phyloP scores from a whole-genome alignment of 1,140 invertebrate genomes.

The Drosophila pandora region DNA sequence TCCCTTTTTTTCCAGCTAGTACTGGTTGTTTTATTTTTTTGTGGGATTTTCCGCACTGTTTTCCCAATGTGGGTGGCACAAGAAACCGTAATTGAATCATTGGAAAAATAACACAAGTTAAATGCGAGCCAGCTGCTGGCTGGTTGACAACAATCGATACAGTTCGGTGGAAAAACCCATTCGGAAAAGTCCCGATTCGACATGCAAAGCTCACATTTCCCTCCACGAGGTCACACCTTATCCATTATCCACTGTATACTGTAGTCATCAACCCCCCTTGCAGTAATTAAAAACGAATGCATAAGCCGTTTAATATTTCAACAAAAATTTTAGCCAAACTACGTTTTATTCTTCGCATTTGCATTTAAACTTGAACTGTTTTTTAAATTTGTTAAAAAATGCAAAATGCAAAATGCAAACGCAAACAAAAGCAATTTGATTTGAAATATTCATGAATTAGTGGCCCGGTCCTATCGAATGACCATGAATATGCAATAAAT shows the following conservation, averaged over 20 bases:
- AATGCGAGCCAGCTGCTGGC: slow-evolving; percentile 27
- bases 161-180: slow-evolving; percentile 29
- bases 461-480: slow-evolving; percentile 27
- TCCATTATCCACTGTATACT: slow-evolving; percentile 15
- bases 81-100: slow-evolving; percentile 72
- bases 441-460: slow-evolving; percentile 73
- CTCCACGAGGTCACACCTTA: slow-evolving; percentile 39
- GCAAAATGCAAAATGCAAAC: slow-evolving; percentile 38
- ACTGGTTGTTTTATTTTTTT: slow-evolving; percentile 21
- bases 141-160: slow-evolving; percentile 25
- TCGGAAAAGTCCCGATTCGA: slow-evolving; percentile 39
- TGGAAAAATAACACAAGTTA: slow-evolving; percentile 58
- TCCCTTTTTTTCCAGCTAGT: slow-evolving; percentile 39
- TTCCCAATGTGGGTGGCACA: slow-evolving; percentile 24
- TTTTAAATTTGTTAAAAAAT: slow-evolving; percentile 18
- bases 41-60: slow-evolving; percentile 32
- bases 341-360: slow-evolving; percentile 9
- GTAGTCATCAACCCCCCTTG: not conserved
- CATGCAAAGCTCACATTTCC: slow-evolving; percentile 46
- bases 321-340: slow-evolving; percentile 24
- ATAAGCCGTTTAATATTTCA: slow-evolving; percentile 49
- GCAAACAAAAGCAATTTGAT: slow-evolving; percentile 62
- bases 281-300: slow-evolving; percentile 66
- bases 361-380: slow-evolving; percentile 8
- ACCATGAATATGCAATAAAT: slow-evolving; percentile 72